Evolutionary conservation across 2,888 invertebrate genomes (phyloP).

Genomic region (Lasius fuliginosus): DNA sequence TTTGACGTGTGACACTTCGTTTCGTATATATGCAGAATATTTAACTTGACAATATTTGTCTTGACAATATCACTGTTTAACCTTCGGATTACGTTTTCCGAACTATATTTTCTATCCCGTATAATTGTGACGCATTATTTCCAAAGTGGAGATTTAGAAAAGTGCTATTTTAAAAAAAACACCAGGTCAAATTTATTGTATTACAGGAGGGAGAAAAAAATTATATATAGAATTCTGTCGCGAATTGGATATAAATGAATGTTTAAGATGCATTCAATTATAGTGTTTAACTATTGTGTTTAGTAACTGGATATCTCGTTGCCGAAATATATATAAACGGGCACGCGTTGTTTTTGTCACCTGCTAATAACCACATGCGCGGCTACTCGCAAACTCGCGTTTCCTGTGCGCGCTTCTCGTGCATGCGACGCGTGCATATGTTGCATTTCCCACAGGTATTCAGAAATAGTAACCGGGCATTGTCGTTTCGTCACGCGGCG

Average conservation of each 20-base stretch:
- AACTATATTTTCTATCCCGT: background rate
- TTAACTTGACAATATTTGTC: background rate
- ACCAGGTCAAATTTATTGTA: background rate
- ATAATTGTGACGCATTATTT: background rate
- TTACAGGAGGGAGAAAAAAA: background rate
- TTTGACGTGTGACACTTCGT: background rate
- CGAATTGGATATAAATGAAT: background rate
- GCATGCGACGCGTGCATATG: conserved; percentile 27
- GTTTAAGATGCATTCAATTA: background rate
- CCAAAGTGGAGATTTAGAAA: background rate
- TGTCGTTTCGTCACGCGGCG: conserved; percentile 55
- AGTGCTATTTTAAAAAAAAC: background rate
- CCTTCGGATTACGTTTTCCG: background rate
- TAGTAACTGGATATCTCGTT: conserved; percentile 3
- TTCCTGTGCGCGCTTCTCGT: conserved; percentile 47
- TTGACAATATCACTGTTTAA: background rate
- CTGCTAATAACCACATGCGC: conserved; percentile 20
- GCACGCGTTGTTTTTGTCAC: conserved; percentile 12
- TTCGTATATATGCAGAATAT: background rate
- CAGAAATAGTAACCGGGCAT: conserved; percentile 49
- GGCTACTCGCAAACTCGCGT: background rate
- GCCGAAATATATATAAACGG: conserved; percentile 6
- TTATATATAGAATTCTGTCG: background rate
- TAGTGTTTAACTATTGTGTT: background rate
- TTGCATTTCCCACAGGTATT: conserved; percentile 43